Conservation (phyloP, 2,888 invertebrate genomes). For the Coenonympha glycerion region DNA sequence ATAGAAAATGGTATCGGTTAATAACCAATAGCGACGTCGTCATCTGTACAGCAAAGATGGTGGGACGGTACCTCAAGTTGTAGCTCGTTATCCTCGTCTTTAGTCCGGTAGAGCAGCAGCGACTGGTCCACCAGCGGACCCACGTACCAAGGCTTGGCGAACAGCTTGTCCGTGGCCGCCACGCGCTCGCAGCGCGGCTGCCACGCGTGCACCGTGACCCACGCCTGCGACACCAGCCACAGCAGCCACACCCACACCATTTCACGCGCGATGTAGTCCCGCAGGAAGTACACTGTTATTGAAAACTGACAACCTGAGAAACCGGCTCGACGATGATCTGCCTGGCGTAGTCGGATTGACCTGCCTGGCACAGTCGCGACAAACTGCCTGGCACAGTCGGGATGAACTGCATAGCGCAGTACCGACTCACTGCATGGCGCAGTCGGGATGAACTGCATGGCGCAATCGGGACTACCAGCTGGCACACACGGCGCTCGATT, state of each 20-base stretch:
- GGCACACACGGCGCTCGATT: no score
- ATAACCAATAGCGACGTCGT: no score
- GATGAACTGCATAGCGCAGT: no score
- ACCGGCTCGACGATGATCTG: no score
- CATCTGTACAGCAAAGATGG: no score
- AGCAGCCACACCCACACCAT: constrained; percentile 86
- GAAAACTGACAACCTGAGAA: not conserved
- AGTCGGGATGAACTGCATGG: no score
- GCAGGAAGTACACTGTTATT: constrained; percentile 61
- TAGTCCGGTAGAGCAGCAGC: constrained; percentile 85
- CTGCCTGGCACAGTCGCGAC: no score
- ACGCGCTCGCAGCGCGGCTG: constrained; percentile 87
- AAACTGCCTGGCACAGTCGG: no score
- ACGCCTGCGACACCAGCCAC: constrained; percentile 89
- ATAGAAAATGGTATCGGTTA: no score
- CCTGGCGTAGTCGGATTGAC: no score
- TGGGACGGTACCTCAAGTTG: constrained; percentile 59
- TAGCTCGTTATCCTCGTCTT: constrained; percentile 78
- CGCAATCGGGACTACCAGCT: no score
- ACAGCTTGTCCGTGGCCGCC: constrained; percentile 88
- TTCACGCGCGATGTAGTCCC: constrained; percentile 75
- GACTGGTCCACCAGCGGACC: constrained; percentile 90
- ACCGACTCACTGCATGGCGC: no score
- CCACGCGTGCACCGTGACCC: constrained; percentile 93
- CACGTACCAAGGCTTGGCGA: constrained; percentile 88